Percentiles rank a stretch among this genome's conserved stretches.
These are phyloP conservation scores for Drosophila engyochracea DNA, from an alignment of 2,888 invertebrate species.

Conservation along the genomic window DNA sequence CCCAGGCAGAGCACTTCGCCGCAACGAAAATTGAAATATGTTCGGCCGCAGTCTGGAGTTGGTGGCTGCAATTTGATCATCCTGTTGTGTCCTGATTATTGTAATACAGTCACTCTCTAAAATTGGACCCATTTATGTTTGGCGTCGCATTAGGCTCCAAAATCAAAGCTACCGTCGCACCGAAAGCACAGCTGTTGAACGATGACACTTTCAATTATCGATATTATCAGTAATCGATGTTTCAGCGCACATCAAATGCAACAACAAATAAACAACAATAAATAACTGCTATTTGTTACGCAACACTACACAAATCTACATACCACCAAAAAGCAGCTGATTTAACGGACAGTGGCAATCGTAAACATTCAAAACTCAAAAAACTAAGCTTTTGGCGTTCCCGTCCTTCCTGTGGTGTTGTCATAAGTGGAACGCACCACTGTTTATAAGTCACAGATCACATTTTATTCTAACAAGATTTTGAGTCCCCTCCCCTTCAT, in stretches of 20 bases:
- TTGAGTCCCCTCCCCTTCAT: too few species aligned
- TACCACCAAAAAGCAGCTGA: too few species aligned
- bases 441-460: too few species aligned
- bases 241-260: neutral
- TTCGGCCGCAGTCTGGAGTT: conserved; percentile 5
- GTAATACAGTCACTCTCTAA: conserved; percentile 6
- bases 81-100: conserved; percentile 11
- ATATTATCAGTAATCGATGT: neutral
- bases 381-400: too few species aligned
- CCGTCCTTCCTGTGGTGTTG: too few species aligned
- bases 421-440: too few species aligned
- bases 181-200: conserved; percentile 46
- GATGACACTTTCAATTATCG: conserved; percentile 10
- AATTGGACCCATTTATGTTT: conserved; percentile 25
- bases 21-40: conserved; percentile 75
- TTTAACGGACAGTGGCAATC: too few species aligned
- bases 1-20: conserved; percentile 78
- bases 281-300: too few species aligned
- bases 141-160: conserved; percentile 41
- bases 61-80: conserved; percentile 75
- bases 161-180: conserved; percentile 22
- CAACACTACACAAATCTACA: too few species aligned
- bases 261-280: neutral
- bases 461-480: too few species aligned
- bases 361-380: too few species aligned